A percentile compares a stretch with the other conserved stretches of the same genome.
Conservation (phyloP, 2,797 vertebrate species). For the Eulemur rubriventer region DNA sequence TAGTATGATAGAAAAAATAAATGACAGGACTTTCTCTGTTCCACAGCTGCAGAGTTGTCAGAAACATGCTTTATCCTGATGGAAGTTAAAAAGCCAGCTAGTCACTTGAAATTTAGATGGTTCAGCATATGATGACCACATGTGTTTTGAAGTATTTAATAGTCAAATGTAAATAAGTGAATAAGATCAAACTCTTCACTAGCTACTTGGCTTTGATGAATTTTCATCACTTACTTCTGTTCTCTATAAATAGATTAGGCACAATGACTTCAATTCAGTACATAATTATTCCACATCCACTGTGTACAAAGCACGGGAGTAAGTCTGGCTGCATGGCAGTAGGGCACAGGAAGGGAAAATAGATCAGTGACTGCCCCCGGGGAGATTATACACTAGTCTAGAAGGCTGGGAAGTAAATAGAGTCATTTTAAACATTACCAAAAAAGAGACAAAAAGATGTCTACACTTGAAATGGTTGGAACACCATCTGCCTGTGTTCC, state of each 20-base stretch:
- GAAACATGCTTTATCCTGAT: constrained; percentile 6
- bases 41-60: constrained; percentile 22
- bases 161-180: constrained; percentile 65
- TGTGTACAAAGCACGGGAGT: background rate
- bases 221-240: constrained; percentile 62
- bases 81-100: constrained; percentile 60
- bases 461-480: background rate
- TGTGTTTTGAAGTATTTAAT: constrained; percentile 65
- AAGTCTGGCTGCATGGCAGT: background rate
- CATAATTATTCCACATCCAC: constrained; percentile 18
- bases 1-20: background rate
- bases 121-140: constrained; percentile 61
- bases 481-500: constrained; percentile 16
- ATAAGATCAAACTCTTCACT: constrained; percentile 55
- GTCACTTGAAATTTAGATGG: constrained; percentile 43
- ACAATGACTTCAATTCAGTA: constrained; percentile 31
- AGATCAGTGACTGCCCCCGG: background rate
- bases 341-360: background rate
- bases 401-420: background rate
- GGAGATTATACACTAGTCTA: background rate
- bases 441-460: background rate
- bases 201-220: constrained; percentile 66
- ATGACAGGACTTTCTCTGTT: background rate
- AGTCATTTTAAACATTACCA: constrained; percentile 29
- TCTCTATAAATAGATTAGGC: constrained; percentile 62